Evolutionary conservation across 2,113 vertebrate species (phyloP).

Genomic region (Hydrolagus affinis): DNA sequence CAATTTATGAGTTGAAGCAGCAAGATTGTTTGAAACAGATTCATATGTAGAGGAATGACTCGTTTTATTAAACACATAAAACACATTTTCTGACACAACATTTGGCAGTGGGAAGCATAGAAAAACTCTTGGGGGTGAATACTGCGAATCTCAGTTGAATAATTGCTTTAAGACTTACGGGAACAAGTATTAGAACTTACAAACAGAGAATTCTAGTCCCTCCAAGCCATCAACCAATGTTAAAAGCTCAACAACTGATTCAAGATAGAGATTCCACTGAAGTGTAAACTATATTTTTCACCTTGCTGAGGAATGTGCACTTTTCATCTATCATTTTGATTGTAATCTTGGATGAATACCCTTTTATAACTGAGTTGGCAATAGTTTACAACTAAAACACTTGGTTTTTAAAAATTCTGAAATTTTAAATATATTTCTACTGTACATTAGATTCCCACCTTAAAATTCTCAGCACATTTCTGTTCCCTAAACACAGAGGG

Average conservation of each 20-base stretch:
- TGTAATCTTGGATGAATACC: background rate
- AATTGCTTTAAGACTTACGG: background rate
- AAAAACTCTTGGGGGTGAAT: background rate
- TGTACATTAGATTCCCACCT: too few species aligned
- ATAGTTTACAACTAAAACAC: too few species aligned
- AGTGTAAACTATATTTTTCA: background rate
- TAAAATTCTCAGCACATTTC: too few species aligned
- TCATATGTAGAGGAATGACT: background rate
- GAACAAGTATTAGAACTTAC: background rate
- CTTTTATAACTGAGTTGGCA: background rate
- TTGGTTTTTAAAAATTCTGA: too few species aligned
- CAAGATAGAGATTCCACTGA: background rate
- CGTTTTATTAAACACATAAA: too few species aligned
- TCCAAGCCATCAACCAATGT: background rate
- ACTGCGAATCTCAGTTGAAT: too few species aligned
- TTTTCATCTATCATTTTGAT: too few species aligned
- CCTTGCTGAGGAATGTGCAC: background rate
- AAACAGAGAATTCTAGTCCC: background rate
- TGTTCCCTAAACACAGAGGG: too few species aligned
- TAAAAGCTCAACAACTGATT: background rate
- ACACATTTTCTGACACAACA: too few species aligned
- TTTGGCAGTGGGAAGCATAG: too few species aligned
- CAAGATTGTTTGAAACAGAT: background rate
- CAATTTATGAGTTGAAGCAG: background rate
- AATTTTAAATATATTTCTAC: too few species aligned